Conservation (phyloP, 1,140 invertebrate species). For the Phenacoccus solenopsis region DNA sequence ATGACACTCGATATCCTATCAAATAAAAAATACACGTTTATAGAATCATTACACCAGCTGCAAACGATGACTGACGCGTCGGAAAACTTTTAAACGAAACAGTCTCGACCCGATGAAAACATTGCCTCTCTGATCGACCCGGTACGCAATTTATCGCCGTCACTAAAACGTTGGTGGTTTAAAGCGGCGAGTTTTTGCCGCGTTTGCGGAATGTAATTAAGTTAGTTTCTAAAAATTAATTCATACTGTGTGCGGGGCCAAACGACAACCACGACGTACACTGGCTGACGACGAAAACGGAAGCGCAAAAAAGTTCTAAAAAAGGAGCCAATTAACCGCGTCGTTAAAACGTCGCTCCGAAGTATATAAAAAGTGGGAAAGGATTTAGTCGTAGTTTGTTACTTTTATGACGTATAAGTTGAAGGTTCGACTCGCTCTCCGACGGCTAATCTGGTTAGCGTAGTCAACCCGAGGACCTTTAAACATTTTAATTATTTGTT, state of each 20-base stretch:
- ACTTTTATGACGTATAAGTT: conserved; percentile 3
- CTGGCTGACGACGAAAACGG: too few relatives aligned
- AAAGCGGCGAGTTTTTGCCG: not conserved
- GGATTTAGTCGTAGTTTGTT: not conserved
- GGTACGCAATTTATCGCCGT: not conserved
- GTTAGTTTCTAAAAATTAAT: not conserved
- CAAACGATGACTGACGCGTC: too few relatives aligned
- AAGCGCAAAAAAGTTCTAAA: not conserved
- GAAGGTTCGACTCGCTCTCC: not conserved
- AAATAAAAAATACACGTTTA: too few relatives aligned
- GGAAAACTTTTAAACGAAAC: not conserved
- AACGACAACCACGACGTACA: too few relatives aligned
- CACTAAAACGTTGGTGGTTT: not conserved
- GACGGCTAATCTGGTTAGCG: not conserved
- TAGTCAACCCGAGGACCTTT: not conserved
- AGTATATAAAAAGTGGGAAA: not conserved
- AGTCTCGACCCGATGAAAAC: too few relatives aligned
- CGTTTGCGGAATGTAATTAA: not conserved
- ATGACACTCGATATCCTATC: too few relatives aligned
- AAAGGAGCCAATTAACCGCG: not conserved
- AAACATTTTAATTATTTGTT: not conserved
- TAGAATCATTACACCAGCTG: too few relatives aligned
- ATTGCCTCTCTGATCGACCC: too few relatives aligned
- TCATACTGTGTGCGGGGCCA: not conserved
- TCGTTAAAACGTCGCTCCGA: not conserved